phyloP scores from a whole-genome alignment of 2,113 vertebrate species.

The Suricata suricatta region DNA sequence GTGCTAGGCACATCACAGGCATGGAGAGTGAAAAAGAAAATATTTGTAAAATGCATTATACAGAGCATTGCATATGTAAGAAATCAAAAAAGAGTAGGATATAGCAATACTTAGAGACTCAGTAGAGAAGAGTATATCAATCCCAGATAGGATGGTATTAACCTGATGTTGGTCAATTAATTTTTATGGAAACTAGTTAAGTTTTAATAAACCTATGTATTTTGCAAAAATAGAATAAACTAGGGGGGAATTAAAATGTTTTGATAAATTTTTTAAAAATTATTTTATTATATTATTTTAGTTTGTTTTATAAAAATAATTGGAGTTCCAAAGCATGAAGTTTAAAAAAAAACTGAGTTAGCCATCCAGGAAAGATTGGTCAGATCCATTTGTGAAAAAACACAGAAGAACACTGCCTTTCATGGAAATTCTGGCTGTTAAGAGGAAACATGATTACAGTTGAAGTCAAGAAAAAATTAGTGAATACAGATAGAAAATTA shows the following conservation, averaged over 20 bases:
- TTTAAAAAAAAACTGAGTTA: neutral
- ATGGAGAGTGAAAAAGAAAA: neutral
- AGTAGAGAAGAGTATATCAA: neutral
- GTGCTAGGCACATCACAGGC: neutral
- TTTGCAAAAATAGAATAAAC: neutral
- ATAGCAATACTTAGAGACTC: neutral
- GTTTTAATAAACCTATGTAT: neutral
- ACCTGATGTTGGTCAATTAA: neutral
- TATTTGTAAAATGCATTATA: neutral
- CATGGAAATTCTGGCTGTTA: neutral
- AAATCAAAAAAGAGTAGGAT: neutral
- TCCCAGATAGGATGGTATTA: neutral
- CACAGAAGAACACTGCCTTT: neutral
- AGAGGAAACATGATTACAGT: neutral
- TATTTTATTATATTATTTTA: neutral
- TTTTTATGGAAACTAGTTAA: neutral
- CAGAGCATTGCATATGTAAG: neutral
- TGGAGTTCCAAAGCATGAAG: neutral
- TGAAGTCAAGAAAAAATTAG: neutral
- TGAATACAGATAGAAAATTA: neutral
- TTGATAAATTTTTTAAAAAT: neutral
- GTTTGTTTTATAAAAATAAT: neutral
- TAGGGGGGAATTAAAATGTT: neutral
- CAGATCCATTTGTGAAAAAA: neutral
- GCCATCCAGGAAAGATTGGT: neutral